A percentile compares a stretch with the other conserved stretches of the same genome.
Evolutionary conservation across 1,140 invertebrate species (phyloP).

Genomic region (Philotrypesis tridentata): DNA sequence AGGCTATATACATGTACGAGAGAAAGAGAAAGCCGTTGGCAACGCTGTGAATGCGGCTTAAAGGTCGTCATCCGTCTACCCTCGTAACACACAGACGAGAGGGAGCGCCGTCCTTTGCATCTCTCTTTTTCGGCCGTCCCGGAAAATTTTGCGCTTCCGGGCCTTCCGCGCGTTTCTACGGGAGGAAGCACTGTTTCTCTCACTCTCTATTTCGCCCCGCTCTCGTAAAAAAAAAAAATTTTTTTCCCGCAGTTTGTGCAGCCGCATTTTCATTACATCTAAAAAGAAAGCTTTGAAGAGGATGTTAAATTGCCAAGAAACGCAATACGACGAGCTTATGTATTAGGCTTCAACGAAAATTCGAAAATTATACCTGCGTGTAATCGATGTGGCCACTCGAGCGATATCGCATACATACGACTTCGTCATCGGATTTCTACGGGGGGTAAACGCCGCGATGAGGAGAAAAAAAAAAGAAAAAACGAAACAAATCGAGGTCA

Average conservation of each 20-base stretch:
- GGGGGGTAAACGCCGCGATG: background rate
- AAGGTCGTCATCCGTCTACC: constrained; percentile 14
- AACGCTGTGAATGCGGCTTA: constrained; percentile 25
- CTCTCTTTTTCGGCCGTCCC: constrained; percentile 23
- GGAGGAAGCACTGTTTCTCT: background rate
- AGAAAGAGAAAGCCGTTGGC: background rate
- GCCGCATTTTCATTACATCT: constrained; percentile 2
- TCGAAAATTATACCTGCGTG: too few species aligned
- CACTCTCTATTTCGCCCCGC: background rate
- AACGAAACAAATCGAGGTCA: too few species aligned
- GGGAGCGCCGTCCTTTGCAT: constrained; percentile 24
- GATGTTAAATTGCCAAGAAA: background rate
- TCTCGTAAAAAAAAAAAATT: constrained; percentile 2
- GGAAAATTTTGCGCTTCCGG: constrained; percentile 32
- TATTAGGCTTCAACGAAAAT: too few species aligned
- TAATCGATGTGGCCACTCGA: too few species aligned
- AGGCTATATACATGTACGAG: background rate
- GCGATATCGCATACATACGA: constrained; percentile 13
- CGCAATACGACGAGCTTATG: too few species aligned
- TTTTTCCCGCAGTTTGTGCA: background rate
- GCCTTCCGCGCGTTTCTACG: background rate
- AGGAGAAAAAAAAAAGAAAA: constrained; percentile 4
- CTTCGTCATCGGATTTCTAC: constrained; percentile 11
- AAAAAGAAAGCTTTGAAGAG: constrained; percentile 11
- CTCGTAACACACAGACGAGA: constrained; percentile 31